Evolutionary conservation across 2,113 vertebrate species (phyloP).

Genomic region (Chrysochloris asiatica): DNA sequence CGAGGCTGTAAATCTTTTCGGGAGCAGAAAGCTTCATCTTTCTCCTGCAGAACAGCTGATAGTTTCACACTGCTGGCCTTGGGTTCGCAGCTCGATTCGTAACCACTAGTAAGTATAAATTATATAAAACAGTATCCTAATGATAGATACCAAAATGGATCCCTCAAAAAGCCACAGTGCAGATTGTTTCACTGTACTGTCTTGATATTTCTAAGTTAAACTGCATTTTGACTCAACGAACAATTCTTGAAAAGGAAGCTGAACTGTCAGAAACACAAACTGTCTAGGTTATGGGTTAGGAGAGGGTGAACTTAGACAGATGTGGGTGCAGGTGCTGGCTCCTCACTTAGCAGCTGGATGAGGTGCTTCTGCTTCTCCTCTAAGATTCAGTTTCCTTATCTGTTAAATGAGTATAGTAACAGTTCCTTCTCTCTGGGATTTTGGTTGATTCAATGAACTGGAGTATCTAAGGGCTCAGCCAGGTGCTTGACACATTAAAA

Average conservation of each 20-base stretch:
- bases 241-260: not conserved
- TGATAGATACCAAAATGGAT: too few relatives aligned
- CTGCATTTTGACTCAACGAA: not conserved
- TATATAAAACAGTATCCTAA: too few relatives aligned
- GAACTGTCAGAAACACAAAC: not conserved
- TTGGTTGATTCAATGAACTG: not conserved
- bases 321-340: not conserved
- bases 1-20: too few relatives aligned
- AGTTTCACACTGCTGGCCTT: too few relatives aligned
- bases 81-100: too few relatives aligned
- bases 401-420: not conserved
- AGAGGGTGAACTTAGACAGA: not conserved
- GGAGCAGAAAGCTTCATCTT: too few relatives aligned
- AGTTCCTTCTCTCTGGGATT: not conserved
- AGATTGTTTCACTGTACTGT: not conserved
- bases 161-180: not conserved
- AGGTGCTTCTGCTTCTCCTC: not conserved
- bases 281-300: not conserved
- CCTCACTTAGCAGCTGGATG: slow-evolving; percentile 37
- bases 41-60: too few relatives aligned
- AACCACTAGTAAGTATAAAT: too few relatives aligned
- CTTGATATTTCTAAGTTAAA: slow-evolving; percentile 22
- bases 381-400: not conserved
- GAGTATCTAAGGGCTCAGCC: not conserved
- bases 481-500: not conserved